phyloP scores from a whole-genome alignment of 2,888 invertebrate genomes.

The Metallyticus violacea region DNA sequence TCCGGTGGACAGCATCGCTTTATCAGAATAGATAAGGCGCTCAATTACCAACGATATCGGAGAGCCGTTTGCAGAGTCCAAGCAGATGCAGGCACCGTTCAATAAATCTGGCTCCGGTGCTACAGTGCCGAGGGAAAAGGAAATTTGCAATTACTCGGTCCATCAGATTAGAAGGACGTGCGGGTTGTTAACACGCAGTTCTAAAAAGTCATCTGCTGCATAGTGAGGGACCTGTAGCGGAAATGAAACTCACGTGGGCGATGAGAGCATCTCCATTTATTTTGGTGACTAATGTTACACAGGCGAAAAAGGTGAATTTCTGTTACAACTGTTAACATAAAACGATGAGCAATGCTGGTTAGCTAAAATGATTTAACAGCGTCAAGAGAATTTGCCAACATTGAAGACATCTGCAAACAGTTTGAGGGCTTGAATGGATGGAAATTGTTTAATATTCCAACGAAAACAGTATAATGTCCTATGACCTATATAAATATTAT shows the following conservation, averaged over 20 bases:
- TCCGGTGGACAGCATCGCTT: too few relatives aligned
- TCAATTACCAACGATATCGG: not conserved
- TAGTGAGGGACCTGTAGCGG: not conserved
- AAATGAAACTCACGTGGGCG: not conserved
- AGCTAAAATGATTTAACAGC: too few relatives aligned
- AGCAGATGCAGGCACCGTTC: not conserved
- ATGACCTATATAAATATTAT: too few relatives aligned
- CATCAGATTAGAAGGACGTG: conserved; percentile 19
- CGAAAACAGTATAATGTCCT: too few relatives aligned
- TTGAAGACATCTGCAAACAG: too few relatives aligned
- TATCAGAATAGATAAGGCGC: not conserved
- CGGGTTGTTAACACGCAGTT: not conserved
- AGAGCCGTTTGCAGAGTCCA: not conserved
- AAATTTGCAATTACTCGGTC: conserved; percentile 30
- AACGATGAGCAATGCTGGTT: too few relatives aligned
- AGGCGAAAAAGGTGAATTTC: not conserved
- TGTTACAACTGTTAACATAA: too few relatives aligned
- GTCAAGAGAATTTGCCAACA: too few relatives aligned
- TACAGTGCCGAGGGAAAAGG: conserved; percentile 9
- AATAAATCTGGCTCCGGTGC: not conserved
- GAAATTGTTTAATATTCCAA: too few relatives aligned
- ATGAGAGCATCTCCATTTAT: not conserved
- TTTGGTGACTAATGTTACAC: not conserved
- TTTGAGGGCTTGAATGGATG: too few relatives aligned
- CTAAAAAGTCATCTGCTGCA: not conserved